Conservation (phyloP, 2,113 vertebrate genomes). For the Protobothrops flavoviridis region DNA sequence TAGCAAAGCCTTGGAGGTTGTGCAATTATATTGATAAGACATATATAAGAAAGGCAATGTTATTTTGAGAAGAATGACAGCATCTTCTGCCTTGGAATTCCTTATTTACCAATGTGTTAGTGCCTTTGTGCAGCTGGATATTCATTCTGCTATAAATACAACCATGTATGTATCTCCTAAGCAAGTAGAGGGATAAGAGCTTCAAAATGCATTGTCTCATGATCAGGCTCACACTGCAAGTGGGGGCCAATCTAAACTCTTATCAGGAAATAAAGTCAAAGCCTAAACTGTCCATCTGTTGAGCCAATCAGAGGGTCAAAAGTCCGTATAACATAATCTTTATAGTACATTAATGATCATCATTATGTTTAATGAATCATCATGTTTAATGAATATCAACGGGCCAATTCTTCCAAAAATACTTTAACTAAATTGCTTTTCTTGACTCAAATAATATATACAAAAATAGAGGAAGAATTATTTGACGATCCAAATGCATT, state of each 20-base stretch:
- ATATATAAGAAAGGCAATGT: background rate
- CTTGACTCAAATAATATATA: too few species aligned
- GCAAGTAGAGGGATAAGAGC: background rate
- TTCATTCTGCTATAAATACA: background rate
- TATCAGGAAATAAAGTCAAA: background rate
- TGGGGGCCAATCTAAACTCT: background rate
- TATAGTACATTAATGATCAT: background rate
- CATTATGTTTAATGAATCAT: background rate
- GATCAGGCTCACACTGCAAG: background rate
- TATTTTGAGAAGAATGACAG: background rate
- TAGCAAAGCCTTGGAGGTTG: background rate
- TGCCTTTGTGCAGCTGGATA: background rate
- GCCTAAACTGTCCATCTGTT: background rate
- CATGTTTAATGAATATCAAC: too few species aligned
- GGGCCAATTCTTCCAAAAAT: too few species aligned
- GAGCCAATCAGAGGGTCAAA: background rate
- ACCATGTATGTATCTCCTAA: background rate
- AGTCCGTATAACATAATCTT: background rate
- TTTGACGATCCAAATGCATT: too few species aligned
- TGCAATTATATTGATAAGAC: background rate
- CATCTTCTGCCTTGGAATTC: background rate
- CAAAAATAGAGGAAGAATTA: too few species aligned
- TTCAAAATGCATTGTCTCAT: background rate
- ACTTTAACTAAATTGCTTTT: too few species aligned
- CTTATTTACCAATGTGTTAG: background rate